A percentile compares a stretch with the other conserved stretches of the same genome.
Evolutionary conservation across 2,888 invertebrate species (phyloP).

Genomic region (Bellardia bayeri): DNA sequence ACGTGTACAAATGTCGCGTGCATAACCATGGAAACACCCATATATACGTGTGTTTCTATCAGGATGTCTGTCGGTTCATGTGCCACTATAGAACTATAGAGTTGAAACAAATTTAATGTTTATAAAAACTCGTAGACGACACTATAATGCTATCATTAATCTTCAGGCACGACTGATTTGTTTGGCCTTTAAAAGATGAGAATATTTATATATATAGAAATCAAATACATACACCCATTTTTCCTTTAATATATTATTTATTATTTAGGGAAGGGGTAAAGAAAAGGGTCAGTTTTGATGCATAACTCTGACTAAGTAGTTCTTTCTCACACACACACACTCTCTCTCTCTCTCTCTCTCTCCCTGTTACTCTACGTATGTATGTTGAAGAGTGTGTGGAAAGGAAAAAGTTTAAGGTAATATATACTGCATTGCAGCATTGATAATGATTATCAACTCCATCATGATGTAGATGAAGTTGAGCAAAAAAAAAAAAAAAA

Average conservation of each 20-base stretch:
- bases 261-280: conserved; percentile 37
- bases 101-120: conserved; percentile 71
- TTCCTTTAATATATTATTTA: conserved; percentile 54
- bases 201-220: not conserved
- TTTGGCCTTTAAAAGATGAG: conserved; percentile 78
- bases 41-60: conserved; percentile 25
- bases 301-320: conserved; percentile 62
- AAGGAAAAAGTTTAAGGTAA: conserved; percentile 71
- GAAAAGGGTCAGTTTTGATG: conserved; percentile 71
- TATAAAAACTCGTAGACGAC: conserved; percentile 77
- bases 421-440: conserved; percentile 72
- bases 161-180: conserved; percentile 83
- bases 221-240: conserved; percentile 32
- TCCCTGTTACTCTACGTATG: not conserved
- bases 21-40: too few relatives aligned
- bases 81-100: conserved; percentile 45
- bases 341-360: not conserved
- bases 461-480: conserved; percentile 47
- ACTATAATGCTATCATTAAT: conserved; percentile 83
- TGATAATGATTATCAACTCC: conserved; percentile 54
- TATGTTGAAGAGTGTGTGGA: not conserved
- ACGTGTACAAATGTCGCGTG: too few relatives aligned
- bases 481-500: conserved; percentile 8
- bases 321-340: not conserved
- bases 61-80: not conserved